Conservation (phyloP, 2,797 vertebrate species). For the Astyanax mexicanus region DNA sequence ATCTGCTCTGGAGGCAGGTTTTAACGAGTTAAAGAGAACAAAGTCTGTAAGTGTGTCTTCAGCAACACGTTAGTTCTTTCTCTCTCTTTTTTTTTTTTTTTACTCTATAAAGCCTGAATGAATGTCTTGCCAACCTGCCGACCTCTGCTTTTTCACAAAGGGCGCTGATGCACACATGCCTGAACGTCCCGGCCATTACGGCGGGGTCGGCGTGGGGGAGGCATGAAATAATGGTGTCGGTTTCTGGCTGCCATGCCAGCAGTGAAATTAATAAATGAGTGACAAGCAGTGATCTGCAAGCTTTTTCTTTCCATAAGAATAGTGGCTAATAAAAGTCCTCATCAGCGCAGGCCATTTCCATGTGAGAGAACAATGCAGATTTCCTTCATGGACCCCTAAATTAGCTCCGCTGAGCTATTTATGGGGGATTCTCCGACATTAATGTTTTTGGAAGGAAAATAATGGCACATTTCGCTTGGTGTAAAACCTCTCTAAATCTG, state of each 20-base stretch:
- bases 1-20: neutral
- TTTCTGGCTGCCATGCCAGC: slow-evolving; percentile 22
- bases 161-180: neutral
- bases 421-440: slow-evolving; percentile 67
- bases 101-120: neutral
- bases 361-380: slow-evolving; percentile 67
- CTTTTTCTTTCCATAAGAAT: slow-evolving; percentile 54
- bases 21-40: neutral
- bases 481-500: slow-evolving; percentile 73
- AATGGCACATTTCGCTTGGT: slow-evolving; percentile 66
- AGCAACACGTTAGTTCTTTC: neutral
- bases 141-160: slow-evolving; percentile 11
- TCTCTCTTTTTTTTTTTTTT: neutral
- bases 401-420: slow-evolving; percentile 69
- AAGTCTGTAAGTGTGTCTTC: neutral
- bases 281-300: slow-evolving; percentile 38
- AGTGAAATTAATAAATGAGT: slow-evolving; percentile 44
- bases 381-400: slow-evolving; percentile 64
- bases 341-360: slow-evolving; percentile 60
- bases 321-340: slow-evolving; percentile 62
- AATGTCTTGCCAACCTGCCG: neutral
- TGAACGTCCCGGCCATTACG: slow-evolving; percentile 6
- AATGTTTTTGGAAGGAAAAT: slow-evolving; percentile 73
- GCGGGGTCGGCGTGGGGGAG: neutral
- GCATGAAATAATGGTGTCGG: slow-evolving; percentile 32